Base-by-base conservation (phyloP, 2,113 vertebrate genomes). In the Paracanthobrama guichenoti region DNA sequence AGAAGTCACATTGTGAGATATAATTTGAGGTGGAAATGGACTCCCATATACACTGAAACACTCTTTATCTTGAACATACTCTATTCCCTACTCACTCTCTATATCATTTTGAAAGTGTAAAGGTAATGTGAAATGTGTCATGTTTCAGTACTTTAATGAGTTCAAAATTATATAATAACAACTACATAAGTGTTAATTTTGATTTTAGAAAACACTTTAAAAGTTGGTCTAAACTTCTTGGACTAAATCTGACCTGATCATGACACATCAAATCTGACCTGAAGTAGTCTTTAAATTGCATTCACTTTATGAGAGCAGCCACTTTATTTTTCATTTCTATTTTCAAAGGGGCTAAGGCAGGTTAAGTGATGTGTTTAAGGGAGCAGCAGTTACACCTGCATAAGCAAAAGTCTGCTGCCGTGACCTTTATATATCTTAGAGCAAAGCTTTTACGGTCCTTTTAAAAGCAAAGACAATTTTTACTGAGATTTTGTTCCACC, bases 281-380 rank as follows among this genome's bases (percentile, higher is more conserved):
- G 44, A 62, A 44, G 39, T 82, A 55, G 31, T 24, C 12, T 42
- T 73, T 13, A 20, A 28, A 46, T 59, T 3, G 11, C 53, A 82
- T 67, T 75, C 77, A 74, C 60, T 69, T 53, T 42, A 62, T 83
- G 71, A 60, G 18, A 42, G 55, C 44, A 60, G 31, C 74, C 79
- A 72, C 59, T 83, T 77, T 64, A 66, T 62, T 22, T 73, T 26
- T 73, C 12, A 48, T 66, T 72, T 84, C 35, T 69, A 42, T 86
- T 78, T 69, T 66, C 35, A 46, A 71, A 83, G n/a, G n/a, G 73
- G 72, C 18, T 50, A 79, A 74, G 44, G 60, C 50, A 82, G 87
- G 84, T 88, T 86, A 87, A 86, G 55, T 87, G 66, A 86, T 75
- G 75, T 53, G 44, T 81, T 69, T 74, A 71, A 77, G 77, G 77